Conservation (phyloP, 2,797 vertebrate species). For the Tamandua tetradactyla region DNA sequence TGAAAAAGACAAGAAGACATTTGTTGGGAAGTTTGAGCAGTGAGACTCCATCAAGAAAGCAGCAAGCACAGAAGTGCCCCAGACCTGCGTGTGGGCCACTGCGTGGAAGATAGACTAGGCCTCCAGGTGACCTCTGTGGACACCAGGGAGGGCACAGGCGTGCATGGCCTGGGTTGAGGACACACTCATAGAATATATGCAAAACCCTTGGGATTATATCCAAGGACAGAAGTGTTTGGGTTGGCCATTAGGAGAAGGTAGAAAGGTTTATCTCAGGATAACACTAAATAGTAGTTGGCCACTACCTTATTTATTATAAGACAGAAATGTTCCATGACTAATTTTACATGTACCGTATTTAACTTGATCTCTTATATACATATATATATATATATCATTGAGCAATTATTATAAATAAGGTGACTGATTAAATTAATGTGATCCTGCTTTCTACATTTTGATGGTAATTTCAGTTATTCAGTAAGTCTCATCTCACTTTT, state of each 20-base stretch:
- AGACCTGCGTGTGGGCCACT: constrained; percentile 86
- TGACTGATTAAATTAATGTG: constrained; percentile 59
- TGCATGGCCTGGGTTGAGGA: constrained; percentile 86
- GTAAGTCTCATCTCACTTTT: background rate
- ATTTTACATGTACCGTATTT: constrained; percentile 80
- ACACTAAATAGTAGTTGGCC: constrained; percentile 80
- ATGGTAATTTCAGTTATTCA: constrained; percentile 59
- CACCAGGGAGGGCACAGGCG: constrained; percentile 88
- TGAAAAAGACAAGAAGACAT: constrained; percentile 88
- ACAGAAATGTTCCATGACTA: constrained; percentile 73
- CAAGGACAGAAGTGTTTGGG: constrained; percentile 90
- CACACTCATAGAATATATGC: constrained; percentile 84
- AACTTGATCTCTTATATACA: constrained; percentile 37
- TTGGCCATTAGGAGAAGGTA: constrained; percentile 87
- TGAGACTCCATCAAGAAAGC: constrained; percentile 86
- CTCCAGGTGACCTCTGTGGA: constrained; percentile 84
- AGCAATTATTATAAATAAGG: constrained; percentile 74
- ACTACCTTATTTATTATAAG: constrained; percentile 84
- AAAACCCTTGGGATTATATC: constrained; percentile 89
- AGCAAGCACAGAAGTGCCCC: constrained; percentile 88
- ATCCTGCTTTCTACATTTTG: constrained; percentile 44
- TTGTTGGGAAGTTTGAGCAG: constrained; percentile 87
- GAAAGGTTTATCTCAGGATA: constrained; percentile 88
- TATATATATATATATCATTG: constrained; percentile 50
- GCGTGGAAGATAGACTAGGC: constrained; percentile 88